Evolutionary conservation across 2,888 invertebrate species (phyloP), one percentile per base, ranked within the genome.

Genomic region (Chrysomela aeneicollis): DNA sequence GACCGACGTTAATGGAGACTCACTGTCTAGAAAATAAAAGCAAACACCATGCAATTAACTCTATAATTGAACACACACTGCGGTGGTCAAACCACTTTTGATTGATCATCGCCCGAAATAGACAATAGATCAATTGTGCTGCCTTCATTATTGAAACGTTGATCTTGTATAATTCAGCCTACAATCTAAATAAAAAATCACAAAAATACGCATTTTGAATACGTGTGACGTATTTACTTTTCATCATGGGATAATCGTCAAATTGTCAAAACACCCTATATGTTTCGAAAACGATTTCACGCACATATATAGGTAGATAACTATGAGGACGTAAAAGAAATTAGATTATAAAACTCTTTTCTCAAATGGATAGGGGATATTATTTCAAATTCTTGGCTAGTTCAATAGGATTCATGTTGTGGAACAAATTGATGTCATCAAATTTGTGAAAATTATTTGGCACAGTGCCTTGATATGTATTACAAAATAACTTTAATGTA

Each of bases 1-100:
- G 2, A 42, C n/a, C 10, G 6, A 54, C 57, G 42, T 42, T 51
- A 62, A 62, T 59, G 72, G 73, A 68, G 74, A 67, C 75, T 58
- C 55, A 52, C 50, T 57, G 74, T 75, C 74, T 74, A 66, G 67
- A 69, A 73, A 73, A 71, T 62, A 42, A 68, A 69, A 70, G 61
- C 68, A 70, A 73, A 72, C 71, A 71, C 55, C 60, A 51, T 57
- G 58, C 69, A 69, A 67, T 69, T 69, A 69, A 61, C 51, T 61
- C 30, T 10, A 32, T 53, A 35, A 55, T 61, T 35, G 54, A 54
- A 54, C 26, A 49, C 49, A 53, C 19, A 54, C 6, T 5, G 6
- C 6, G 5, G 32, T 26, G 26, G 3, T 26, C 26, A 6, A 26
- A 26, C 26, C 32, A 35, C 32, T 35, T 35, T 10, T 35, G 32